These are phyloP conservation scores for Hermaeophaga mercurialis DNA, from an alignment of 2,888 invertebrate genomes.

Conservation along the genomic window DNA sequence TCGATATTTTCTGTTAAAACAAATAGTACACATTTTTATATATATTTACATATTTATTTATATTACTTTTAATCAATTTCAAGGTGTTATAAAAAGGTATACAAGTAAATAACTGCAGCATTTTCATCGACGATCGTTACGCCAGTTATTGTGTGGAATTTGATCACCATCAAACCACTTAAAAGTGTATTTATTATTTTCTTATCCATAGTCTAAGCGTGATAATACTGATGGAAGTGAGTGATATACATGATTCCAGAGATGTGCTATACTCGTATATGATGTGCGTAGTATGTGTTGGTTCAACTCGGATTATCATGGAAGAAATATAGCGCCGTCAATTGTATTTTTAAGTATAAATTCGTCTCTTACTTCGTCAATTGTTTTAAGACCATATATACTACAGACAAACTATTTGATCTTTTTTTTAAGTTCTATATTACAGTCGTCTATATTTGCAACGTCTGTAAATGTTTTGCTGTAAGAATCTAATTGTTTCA, in stretches of 20 bases:
- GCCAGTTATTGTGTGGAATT: constrained; percentile 14
- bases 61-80: too few relatives aligned
- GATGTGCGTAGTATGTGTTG: constrained; percentile 17
- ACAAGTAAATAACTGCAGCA: constrained; percentile 11
- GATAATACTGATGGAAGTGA: constrained; percentile 4
- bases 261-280: too few relatives aligned
- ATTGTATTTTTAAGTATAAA: constrained; percentile 8
- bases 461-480: not conserved
- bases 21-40: too few relatives aligned
- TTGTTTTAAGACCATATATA: constrained; percentile 11
- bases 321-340: constrained; percentile 4
- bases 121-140: constrained; percentile 6
- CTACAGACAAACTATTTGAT: constrained; percentile 9
- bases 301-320: constrained; percentile 8
- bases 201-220: constrained; percentile 2
- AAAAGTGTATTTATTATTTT: constrained; percentile 11
- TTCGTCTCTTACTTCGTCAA: too few relatives aligned
- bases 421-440: too few relatives aligned
- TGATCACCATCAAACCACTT: constrained; percentile 17
- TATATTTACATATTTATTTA: too few relatives aligned
- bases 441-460: too few relatives aligned
- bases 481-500: not conserved
- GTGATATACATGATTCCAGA: too few relatives aligned
- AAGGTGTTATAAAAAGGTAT: too few relatives aligned
- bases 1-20: too few relatives aligned